A percentile compares a stretch with the other conserved stretches of the same genome.
These are phyloP conservation scores for Syngnathoides biaculeatus DNA, from an alignment of 2,113 vertebrate species.

Conservation along the genomic window DNA sequence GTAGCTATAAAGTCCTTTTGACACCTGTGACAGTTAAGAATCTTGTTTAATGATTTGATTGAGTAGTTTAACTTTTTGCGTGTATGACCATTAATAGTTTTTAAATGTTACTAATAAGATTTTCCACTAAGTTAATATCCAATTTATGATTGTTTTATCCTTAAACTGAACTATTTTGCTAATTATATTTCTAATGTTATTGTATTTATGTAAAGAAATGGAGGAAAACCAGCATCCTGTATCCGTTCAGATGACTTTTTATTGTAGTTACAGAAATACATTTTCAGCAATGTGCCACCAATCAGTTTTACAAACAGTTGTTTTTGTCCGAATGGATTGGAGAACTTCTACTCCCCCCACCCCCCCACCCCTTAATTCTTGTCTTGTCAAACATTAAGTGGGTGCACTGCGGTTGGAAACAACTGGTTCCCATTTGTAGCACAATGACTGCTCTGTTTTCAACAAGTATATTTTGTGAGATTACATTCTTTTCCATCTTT, in stretches of 20 bases:
- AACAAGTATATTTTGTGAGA: constrained; percentile 41
- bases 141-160: too few species aligned
- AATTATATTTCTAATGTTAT: neutral
- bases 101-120: too few species aligned
- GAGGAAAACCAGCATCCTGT: neutral
- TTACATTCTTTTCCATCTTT: constrained; percentile 55
- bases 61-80: too few species aligned
- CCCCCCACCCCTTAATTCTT: constrained; percentile 16
- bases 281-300: neutral
- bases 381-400: constrained; percentile 40
- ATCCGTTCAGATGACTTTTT: neutral
- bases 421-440: constrained; percentile 57
- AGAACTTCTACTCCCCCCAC: constrained; percentile 7
- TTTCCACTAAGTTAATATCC: too few species aligned
- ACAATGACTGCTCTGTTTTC: constrained; percentile 50
- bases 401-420: constrained; percentile 36
- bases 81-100: too few species aligned
- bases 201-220: neutral
- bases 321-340: constrained; percentile 8
- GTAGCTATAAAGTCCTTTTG: neutral
- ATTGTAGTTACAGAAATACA: neutral
- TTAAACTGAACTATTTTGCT: neutral
- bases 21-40: neutral
- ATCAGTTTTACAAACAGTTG: neutral
- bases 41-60: neutral